phyloP scores from a whole-genome alignment of 1,140 invertebrate genomes.

The Coptotermes formosanus region DNA sequence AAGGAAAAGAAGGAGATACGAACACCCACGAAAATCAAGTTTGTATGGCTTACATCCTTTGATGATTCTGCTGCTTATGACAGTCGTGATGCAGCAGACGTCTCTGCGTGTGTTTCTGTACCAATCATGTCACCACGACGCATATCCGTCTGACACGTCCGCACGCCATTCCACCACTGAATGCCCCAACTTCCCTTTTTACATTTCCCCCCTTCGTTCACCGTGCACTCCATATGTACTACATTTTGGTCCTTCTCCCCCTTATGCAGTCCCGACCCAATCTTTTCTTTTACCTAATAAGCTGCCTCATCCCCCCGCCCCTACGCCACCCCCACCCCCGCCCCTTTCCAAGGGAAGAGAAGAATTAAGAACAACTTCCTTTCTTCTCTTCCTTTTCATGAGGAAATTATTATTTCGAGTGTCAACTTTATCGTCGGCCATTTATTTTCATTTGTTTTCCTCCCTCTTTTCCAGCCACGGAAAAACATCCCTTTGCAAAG shows the following conservation, averaged over 20 bases:
- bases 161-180: not conserved
- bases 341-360: slow-evolving; percentile 22
- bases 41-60: no score
- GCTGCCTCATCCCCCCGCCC: not conserved
- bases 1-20: no score
- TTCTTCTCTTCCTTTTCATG: slow-evolving; percentile 27
- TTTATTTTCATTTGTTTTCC: slow-evolving; percentile 33
- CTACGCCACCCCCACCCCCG: no score
- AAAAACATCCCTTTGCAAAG: not conserved
- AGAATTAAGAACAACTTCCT: slow-evolving; percentile 31
- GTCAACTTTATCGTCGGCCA: slow-evolving; percentile 32
- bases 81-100: no score
- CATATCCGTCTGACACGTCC: no score
- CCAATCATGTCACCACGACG: no score
- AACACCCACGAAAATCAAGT: no score
- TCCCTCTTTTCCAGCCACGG: not conserved
- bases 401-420: slow-evolving; percentile 33
- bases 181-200: not conserved
- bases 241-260: not conserved
- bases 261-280: not conserved
- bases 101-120: no score
- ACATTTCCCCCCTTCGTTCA: not conserved
- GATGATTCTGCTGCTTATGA: no score
- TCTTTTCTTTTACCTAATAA: slow-evolving; percentile 26
- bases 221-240: not conserved